Evolutionary conservation across 2,797 vertebrate genomes (phyloP).

Genomic region (Platalea minor): DNA sequence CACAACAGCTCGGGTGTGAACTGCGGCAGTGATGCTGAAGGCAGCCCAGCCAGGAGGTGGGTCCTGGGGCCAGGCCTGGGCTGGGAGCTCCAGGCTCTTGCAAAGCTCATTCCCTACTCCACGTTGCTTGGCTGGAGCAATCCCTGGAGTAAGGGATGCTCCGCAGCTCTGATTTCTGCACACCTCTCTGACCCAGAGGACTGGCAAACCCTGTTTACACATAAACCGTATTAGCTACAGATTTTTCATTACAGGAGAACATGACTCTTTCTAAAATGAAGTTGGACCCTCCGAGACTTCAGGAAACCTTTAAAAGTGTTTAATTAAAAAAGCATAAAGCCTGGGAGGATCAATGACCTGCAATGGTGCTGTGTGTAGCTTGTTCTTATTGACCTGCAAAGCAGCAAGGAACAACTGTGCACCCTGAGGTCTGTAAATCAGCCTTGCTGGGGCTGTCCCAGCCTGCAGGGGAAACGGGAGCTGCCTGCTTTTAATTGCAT

Average conservation of each 20-base stretch:
- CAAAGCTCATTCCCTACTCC: neutral
- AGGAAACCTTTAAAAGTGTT: neutral
- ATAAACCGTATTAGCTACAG: neutral
- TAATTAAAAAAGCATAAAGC: neutral
- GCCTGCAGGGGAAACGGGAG: neutral
- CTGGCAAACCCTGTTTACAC: neutral
- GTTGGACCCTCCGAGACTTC: accelerated
- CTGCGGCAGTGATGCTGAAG: neutral
- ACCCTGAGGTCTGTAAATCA: neutral
- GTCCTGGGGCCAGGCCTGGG: neutral
- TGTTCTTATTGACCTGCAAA: neutral
- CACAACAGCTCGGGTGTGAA: neutral
- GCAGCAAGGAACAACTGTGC: neutral
- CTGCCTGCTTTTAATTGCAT: neutral
- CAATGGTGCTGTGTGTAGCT: neutral
- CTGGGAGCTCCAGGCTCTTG: neutral
- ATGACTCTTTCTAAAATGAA: neutral
- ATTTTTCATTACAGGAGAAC: neutral
- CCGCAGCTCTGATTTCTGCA: neutral
- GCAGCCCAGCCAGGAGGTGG: neutral
- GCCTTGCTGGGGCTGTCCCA: neutral
- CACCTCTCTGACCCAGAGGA: neutral
- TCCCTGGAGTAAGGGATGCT: neutral
- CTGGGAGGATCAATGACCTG: neutral
- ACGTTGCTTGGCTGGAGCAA: neutral